Percentiles rank a stretch among this genome's conserved stretches.
Evolutionary conservation across 2,113 vertebrate genomes (phyloP).

Genomic region (Cisticola juncidis): DNA sequence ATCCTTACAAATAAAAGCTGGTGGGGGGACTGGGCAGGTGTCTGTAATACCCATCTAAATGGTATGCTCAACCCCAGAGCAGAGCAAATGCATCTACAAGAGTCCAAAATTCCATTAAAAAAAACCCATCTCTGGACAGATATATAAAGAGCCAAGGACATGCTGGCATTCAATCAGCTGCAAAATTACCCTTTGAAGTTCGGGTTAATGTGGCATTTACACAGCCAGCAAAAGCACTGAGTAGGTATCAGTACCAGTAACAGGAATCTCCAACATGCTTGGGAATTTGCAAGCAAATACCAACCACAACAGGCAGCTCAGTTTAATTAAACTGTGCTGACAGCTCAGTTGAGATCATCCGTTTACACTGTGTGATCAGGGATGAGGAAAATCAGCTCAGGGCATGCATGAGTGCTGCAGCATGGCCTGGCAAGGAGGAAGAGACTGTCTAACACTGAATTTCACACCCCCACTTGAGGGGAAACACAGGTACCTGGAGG

Average conservation of each 20-base stretch:
- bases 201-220: not conserved
- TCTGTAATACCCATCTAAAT: not conserved
- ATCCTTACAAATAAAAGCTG: not conserved
- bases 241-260: not conserved
- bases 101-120: not conserved
- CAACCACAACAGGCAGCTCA: not conserved
- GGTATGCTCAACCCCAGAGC: not conserved
- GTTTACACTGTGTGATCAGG: not conserved
- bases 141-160: not conserved
- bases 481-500: slow-evolving; percentile 83
- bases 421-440: not conserved
- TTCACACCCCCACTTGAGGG: not conserved
- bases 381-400: not conserved
- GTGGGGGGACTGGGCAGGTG: not conserved
- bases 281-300: not conserved
- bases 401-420: not conserved
- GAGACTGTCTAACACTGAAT: not conserved
- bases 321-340: slow-evolving; percentile 21
- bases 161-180: not conserved
- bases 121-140: not conserved
- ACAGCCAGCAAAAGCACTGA: not conserved
- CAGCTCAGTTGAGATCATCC: not conserved
- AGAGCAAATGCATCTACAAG: not conserved
- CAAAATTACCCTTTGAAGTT: not conserved
- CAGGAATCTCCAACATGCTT: not conserved